Evolutionary conservation across 1,140 invertebrate genomes (phyloP).

Genomic region (Parasteatoda tepidariorum): DNA sequence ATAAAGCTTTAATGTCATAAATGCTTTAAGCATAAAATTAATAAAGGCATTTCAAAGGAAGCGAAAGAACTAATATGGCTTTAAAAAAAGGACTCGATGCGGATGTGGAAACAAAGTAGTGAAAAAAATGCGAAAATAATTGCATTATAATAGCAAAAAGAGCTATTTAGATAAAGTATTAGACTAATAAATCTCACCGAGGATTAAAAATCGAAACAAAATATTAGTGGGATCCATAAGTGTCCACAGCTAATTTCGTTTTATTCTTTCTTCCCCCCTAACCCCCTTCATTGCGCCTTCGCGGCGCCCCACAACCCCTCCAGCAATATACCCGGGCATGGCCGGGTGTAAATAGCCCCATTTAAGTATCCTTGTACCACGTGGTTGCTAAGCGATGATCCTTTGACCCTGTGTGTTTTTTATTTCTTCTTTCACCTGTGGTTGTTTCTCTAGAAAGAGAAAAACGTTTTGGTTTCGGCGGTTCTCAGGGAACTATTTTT

Average conservation of each 20-base stretch:
- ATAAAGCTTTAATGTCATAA: too few relatives aligned
- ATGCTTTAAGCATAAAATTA: too few relatives aligned
- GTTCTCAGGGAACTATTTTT: conserved; percentile 21
- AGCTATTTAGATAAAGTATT: conserved; percentile 3
- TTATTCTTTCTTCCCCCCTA: background rate
- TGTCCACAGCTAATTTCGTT: conserved; percentile 15
- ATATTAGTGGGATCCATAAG: conserved; percentile 20
- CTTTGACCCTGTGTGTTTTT: background rate
- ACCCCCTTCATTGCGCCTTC: background rate
- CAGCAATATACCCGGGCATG: background rate
- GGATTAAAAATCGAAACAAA: conserved; percentile 23
- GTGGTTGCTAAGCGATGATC: conserved; percentile 26
- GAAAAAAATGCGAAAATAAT: conserved; percentile 22
- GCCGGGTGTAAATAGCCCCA: conserved; percentile 53
- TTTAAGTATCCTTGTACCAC: conserved; percentile 43
- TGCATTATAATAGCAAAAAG: conserved; percentile 27
- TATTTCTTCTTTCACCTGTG: conserved; percentile 15
- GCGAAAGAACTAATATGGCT: too few relatives aligned
- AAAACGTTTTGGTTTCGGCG: conserved; percentile 40
- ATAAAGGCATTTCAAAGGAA: too few relatives aligned
- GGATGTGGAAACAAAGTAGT: conserved; percentile 23
- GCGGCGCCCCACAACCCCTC: background rate
- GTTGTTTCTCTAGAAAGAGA: conserved; percentile 23
- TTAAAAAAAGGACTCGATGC: conserved; percentile 2
- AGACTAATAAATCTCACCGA: conserved; percentile 35